Evolutionary conservation across 2,113 vertebrate species (phyloP).

Genomic region (Bettongia penicillata): DNA sequence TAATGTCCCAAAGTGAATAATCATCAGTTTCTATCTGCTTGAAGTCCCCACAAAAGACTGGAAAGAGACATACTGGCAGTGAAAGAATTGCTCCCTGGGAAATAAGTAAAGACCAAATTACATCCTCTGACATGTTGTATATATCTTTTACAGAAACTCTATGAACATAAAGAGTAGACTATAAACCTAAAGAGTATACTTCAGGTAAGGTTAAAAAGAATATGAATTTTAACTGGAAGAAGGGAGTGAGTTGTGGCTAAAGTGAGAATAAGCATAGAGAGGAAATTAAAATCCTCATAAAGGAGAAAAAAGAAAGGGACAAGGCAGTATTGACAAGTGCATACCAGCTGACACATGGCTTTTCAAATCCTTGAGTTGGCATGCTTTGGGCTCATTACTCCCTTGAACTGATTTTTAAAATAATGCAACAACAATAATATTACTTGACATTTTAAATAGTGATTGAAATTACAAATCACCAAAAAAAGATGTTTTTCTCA

Average conservation of each 20-base stretch:
- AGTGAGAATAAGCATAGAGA: neutral
- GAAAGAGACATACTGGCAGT: constrained; percentile 28
- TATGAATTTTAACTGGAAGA: neutral
- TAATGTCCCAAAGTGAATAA: neutral
- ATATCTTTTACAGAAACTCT: constrained; percentile 22
- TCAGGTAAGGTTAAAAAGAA: neutral
- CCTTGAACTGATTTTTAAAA: neutral
- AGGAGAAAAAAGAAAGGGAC: neutral
- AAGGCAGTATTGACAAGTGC: neutral
- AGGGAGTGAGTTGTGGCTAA: neutral
- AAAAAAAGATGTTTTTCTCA: neutral
- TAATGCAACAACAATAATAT: neutral
- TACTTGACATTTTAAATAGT: neutral
- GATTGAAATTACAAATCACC: neutral
- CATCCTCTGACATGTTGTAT: neutral
- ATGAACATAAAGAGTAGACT: neutral
- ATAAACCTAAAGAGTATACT: neutral
- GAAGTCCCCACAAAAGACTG: neutral
- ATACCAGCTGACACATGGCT: neutral
- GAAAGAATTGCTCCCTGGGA: neutral
- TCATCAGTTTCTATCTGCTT: neutral
- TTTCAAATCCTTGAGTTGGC: neutral
- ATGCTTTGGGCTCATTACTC: neutral
- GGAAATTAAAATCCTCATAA: neutral
- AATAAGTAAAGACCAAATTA: neutral